Evolutionary conservation across 2,888 invertebrate genomes (phyloP), one percentile per base, ranked within the genome.

Genomic region (Tolmerus cingulatus): DNA sequence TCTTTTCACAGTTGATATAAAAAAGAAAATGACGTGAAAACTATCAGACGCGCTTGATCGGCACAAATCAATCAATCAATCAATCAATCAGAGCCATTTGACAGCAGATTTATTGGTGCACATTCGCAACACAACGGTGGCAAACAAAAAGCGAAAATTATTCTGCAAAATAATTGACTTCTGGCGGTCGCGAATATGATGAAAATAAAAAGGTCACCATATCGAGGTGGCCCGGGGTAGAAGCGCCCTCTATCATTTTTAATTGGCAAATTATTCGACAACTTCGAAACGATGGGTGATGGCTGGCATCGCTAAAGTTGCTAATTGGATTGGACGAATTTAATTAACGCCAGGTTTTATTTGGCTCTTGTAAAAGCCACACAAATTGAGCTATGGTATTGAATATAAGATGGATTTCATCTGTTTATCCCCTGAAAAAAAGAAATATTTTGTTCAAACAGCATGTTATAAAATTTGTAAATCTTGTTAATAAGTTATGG

Each of bases 21-120:
- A 40, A 40, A 1, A 37, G 34, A 76, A 76, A 76, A 76, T 76
- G 66, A 76, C 34, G 37, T 76, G 43, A 78, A 43, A 43, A 78
- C 66, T 66, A 23, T 14, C 66, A 66, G 66, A 12, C 66, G 78
- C 19, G 37, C 78, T 78, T 40, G 43, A 78, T 78, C 78, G 43
- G 40, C 78, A 78, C 78, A 78, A 78, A 78, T 78, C 78, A 78
- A 78, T 78, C 78, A 78, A 46, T 46, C 43, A 34, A 34, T 34
- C 40, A 46, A 78, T 78, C 78, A 78, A 43, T 78, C 40, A 78
- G 43, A 19, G 43, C 23, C 78, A 78, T 78, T 78, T 78, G 78
- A 78, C 78, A 78, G 78, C 43, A 37, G 43, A 78, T 78, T 78
- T 78, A 78, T 78, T 78, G 78, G 78, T 66, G 78, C 78, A 12